Conservation (phyloP, 2,113 vertebrate genomes). For the Myotis brandtii region DNA sequence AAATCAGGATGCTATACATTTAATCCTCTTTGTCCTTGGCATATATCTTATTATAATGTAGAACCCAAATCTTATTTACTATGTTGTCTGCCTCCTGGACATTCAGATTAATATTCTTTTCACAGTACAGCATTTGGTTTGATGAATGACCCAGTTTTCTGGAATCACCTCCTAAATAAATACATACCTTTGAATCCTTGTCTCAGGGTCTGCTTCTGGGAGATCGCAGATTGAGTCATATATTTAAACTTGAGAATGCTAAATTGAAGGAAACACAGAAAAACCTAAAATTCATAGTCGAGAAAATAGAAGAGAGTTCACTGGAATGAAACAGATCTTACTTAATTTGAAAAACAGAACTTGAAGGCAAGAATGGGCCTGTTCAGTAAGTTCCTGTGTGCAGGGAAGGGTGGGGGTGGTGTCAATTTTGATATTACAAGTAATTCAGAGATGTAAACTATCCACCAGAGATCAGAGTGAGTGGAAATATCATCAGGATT, state of each 20-base stretch:
- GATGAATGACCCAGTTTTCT: not conserved
- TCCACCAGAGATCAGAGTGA: not conserved
- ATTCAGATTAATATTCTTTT: not conserved
- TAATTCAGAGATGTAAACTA: not conserved
- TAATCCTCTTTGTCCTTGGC: not conserved
- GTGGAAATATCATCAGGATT: not conserved
- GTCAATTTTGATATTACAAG: not conserved
- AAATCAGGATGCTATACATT: not conserved
- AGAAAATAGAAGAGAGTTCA: not conserved
- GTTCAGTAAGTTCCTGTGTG: not conserved
- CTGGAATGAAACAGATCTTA: constrained; percentile 2
- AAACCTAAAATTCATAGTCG: constrained; percentile 46
- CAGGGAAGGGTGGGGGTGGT: not conserved
- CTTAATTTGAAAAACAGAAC: constrained; percentile 22
- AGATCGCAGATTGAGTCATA: not conserved
- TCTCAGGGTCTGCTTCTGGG: not conserved
- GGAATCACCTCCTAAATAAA: not conserved
- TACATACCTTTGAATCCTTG: not conserved
- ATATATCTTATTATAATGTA: not conserved
- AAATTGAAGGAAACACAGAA: constrained; percentile 31
- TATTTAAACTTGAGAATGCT: constrained; percentile 42
- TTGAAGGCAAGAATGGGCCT: not conserved
- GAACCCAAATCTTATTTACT: not conserved
- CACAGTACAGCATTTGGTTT: not conserved
- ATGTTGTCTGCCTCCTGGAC: not conserved